Evolutionary conservation across 2,797 vertebrate species (phyloP).

Genomic region (Pantherophis alleghaniensis): DNA sequence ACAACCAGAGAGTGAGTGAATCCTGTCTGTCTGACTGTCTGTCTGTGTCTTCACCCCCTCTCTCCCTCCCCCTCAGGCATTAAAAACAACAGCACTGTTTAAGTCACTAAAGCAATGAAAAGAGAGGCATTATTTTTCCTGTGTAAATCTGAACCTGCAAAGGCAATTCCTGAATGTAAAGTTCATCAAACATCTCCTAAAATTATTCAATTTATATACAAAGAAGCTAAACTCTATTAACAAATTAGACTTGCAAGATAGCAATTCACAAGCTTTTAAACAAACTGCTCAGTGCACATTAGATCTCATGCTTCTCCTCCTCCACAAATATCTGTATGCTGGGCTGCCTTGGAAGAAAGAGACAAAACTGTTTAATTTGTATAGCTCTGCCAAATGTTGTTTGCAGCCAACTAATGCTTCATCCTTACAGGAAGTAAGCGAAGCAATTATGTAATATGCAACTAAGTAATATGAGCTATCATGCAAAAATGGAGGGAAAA

Average conservation of each 20-base stretch:
- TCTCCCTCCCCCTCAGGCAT: no score
- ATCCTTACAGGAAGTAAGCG: conserved; percentile 49
- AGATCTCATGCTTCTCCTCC: conserved; percentile 8
- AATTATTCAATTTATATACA: conserved; percentile 69
- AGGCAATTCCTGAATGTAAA: conserved; percentile 44
- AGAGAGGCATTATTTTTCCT: background rate
- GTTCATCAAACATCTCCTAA: conserved; percentile 65
- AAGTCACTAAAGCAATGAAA: background rate
- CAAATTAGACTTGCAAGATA: conserved; percentile 66
- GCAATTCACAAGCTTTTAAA: conserved; percentile 66
- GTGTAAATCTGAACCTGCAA: background rate
- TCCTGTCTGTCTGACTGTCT: background rate
- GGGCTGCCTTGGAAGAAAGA: background rate
- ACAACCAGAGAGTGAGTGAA: background rate
- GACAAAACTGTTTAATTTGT: conserved; percentile 3
- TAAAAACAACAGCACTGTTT: background rate
- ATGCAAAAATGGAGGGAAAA: conserved; percentile 31
- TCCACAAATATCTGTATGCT: background rate
- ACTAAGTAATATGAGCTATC: conserved; percentile 59
- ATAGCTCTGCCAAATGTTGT: background rate
- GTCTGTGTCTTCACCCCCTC: background rate
- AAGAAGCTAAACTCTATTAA: conserved; percentile 62
- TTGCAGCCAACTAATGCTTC: conserved; percentile 11
- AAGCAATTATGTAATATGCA: conserved; percentile 60
- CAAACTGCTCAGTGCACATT: conserved; percentile 62